phyloP scores from a whole-genome alignment of 92 coral and sea anemone species.

The Paragorgia papillata region DNA sequence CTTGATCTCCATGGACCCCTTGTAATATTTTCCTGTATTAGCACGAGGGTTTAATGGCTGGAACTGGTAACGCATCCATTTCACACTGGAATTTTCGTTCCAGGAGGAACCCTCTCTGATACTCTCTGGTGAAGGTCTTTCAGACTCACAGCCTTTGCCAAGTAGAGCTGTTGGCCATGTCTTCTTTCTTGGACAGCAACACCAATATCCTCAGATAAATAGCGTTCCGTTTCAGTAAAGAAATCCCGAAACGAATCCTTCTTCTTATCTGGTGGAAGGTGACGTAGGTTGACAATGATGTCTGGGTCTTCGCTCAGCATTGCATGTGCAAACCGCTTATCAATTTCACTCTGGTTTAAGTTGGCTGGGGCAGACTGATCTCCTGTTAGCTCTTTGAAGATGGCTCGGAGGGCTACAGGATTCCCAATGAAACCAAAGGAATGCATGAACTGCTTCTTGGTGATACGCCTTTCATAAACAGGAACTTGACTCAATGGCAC shows the following conservation, averaged over 20 bases:
- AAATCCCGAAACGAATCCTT: slow-evolving; percentile 29
- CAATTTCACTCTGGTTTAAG: slow-evolving; percentile 12
- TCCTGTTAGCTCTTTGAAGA: slow-evolving; percentile 34
- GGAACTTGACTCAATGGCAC: slow-evolving; percentile 38
- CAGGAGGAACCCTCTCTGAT: slow-evolving; percentile 14
- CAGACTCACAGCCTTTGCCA: slow-evolving; percentile 36
- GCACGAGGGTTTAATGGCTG: no score
- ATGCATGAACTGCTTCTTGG: slow-evolving; percentile 37
- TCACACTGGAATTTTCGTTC: slow-evolving; percentile 28
- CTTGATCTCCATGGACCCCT: no score
- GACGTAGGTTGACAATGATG: slow-evolving; percentile 33
- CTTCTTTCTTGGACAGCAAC: slow-evolving; percentile 33
- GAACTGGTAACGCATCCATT: slow-evolving; percentile 46
- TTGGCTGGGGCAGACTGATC: slow-evolving; percentile 18
- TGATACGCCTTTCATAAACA: slow-evolving; percentile 14
- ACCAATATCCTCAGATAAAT: slow-evolving; percentile 29
- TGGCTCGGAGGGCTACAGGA: slow-evolving; percentile 27
- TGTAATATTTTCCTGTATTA: no score
- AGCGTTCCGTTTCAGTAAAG: slow-evolving; percentile 29
- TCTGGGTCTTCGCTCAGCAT: slow-evolving; percentile 42
- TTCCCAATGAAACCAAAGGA: slow-evolving; percentile 32
- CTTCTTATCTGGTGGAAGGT: slow-evolving; percentile 17
- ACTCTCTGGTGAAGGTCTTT: slow-evolving; percentile 32
- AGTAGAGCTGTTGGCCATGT: slow-evolving; percentile 22
- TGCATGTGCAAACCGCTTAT: slow-evolving; percentile 38